Evolutionary conservation across 2,113 vertebrate species (phyloP).

Genomic region (Eupsittula cactorum): DNA sequence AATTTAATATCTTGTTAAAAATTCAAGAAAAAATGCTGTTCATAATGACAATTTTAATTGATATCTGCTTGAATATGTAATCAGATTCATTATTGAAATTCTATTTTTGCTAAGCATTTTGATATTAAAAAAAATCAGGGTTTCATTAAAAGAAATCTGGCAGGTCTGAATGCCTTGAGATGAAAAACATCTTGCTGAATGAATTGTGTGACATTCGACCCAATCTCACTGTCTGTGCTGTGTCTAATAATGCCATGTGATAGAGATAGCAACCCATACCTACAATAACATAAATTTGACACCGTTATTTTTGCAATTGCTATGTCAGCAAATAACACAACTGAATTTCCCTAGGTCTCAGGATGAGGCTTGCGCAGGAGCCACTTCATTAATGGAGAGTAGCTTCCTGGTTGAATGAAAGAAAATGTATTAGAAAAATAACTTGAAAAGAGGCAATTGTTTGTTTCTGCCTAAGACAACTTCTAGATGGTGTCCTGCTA

Average conservation of each 20-base stretch:
- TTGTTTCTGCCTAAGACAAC: not conserved
- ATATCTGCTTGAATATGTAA: slow-evolving; percentile 16
- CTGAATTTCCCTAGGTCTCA: not conserved
- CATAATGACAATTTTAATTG: slow-evolving; percentile 52
- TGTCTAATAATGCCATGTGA: not conserved
- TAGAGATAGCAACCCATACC: not conserved
- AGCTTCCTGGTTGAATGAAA: not conserved
- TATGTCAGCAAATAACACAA: not conserved
- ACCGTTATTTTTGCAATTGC: not conserved
- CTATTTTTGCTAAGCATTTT: slow-evolving; percentile 21
- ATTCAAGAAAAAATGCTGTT: slow-evolving; percentile 7
- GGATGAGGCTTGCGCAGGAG: not conserved
- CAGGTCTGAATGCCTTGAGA: not conserved
- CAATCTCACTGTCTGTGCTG: not conserved
- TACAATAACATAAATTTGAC: not conserved
- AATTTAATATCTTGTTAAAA: slow-evolving; percentile 28
- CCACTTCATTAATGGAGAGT: not conserved
- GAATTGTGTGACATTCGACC: slow-evolving; percentile 5
- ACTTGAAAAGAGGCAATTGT: not conserved
- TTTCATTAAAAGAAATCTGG: slow-evolving; percentile 24
- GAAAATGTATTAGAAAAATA: not conserved
- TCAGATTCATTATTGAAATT: not conserved
- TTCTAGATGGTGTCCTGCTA: not conserved
- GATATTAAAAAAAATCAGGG: not conserved
- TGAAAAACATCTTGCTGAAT: slow-evolving; percentile 18